Base-by-base conservation (phyloP, 2,113 vertebrate species). In the Budorcas taxicolor region DNA sequence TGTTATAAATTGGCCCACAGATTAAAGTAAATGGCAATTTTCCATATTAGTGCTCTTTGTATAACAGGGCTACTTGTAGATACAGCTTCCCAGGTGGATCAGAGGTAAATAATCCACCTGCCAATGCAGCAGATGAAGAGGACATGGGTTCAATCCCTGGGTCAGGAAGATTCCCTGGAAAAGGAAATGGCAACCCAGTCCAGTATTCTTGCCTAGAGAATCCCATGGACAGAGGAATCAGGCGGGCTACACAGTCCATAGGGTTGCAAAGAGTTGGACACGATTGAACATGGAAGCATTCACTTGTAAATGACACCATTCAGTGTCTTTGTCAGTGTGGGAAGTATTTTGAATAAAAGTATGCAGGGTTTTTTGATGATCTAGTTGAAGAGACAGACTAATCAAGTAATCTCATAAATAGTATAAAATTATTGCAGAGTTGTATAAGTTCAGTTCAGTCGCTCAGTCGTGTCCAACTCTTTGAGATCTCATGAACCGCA, bases 1-100 rank as follows among this genome's bases (percentile, higher is more conserved):
- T 81, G 27, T 6, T 80, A 33, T 90, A 90, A 86, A 86, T 67
- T 90, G 40, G 40, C 23, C 11, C 13, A 33, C 10, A 58, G 27
- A 55, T 50, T 80, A 84, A 74, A 43, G 19, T 50, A 90, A 93
- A 43, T 21, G 40, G 50, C 58, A 21, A 23, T 94, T 90, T 86
- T 27, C 31, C 19, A 3, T 84, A 13, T 50, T 78, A 86, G 57
- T 40, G n/a, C 43, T 85, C 33, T 64, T 90, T 78, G 21, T 85
- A 33, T 36, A 84, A 5, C 43, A 60, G 53, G 16, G 6, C 47
- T 81, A 23, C 74, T 83, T 71, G 11, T 52, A 76, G 78, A 53
- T 84, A 40, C 0, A 0, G 21, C 36, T 74, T 74, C 71, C 36
- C 71, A 74, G 71, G 36, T 27, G 36, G 71, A 25, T 74, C 36